Conservation (phyloP, 1,140 invertebrate genomes). For the Drosophila orena region DNA sequence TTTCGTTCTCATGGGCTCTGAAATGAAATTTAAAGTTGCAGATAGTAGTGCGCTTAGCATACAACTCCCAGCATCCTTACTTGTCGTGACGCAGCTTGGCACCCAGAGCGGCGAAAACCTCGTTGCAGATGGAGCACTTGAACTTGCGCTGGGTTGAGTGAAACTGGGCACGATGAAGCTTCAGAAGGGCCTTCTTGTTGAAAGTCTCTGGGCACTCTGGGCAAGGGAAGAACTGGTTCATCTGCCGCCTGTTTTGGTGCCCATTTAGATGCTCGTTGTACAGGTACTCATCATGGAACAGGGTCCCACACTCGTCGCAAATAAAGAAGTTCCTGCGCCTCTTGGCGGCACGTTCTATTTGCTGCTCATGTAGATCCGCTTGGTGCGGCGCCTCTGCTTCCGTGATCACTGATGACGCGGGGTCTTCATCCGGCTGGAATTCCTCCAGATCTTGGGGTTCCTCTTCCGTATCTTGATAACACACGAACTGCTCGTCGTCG, state of each 20-base stretch:
- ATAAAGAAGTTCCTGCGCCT: slow-evolving; percentile 61
- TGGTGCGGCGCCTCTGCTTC: slow-evolving; percentile 18
- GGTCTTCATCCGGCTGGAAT: neutral
- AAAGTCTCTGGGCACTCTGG: slow-evolving; percentile 33
- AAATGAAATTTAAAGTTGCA: neutral
- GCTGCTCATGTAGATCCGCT: slow-evolving; percentile 23
- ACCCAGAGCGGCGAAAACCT: slow-evolving; percentile 30
- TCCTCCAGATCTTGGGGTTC: neutral
- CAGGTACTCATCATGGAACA: slow-evolving; percentile 27
- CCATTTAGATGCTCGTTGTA: slow-evolving; percentile 43
- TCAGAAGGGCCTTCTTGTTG: slow-evolving; percentile 13
- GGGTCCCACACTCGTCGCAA: slow-evolving; percentile 61
- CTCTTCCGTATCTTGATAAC: neutral
- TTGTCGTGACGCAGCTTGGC: slow-evolving; percentile 57
- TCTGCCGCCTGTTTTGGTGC: slow-evolving; percentile 24
- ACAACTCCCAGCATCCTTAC: slow-evolving; percentile 13
- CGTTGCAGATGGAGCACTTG: slow-evolving; percentile 45
- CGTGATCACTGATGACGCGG: slow-evolving; percentile 15
- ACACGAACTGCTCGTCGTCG: neutral
- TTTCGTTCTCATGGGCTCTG: slow-evolving; percentile 64
- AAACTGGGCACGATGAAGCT: slow-evolving; percentile 11
- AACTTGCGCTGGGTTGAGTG: slow-evolving; percentile 41
- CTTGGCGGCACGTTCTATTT: slow-evolving; percentile 30
- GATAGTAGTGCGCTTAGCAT: neutral
- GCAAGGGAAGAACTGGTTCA: slow-evolving; percentile 54